phyloP scores from a whole-genome alignment of 1,140 invertebrate species.

The Tetranychus urticae region DNA sequence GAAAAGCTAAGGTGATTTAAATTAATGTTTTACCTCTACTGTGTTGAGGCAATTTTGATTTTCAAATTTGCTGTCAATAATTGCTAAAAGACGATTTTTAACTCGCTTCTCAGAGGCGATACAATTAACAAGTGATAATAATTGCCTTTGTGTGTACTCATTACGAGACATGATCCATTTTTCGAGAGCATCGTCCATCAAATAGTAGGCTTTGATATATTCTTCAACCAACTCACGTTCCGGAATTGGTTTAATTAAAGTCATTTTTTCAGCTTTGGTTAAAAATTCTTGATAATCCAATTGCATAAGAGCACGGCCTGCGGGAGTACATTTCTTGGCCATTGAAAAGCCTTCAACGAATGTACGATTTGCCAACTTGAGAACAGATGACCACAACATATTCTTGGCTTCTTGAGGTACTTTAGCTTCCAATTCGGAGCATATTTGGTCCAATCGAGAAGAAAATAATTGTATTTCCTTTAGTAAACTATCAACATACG shows the following conservation, averaged over 20 bases:
- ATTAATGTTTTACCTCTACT: no score
- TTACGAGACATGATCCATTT: conserved; percentile 63
- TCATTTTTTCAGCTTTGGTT: conserved; percentile 65
- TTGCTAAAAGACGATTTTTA: conserved; percentile 40
- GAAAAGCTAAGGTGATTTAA: no score
- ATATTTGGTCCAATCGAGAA: conserved; percentile 42
- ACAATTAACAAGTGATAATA: conserved; percentile 55
- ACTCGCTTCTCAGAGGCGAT: conserved; percentile 66
- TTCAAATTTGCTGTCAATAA: conserved; percentile 32
- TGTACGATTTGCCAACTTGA: conserved; percentile 52
- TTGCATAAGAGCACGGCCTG: conserved; percentile 87
- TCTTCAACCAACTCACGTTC: conserved; percentile 70
- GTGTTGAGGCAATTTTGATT: no score
- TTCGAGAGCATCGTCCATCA: conserved; percentile 62
- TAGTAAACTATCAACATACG: conserved; percentile 39
- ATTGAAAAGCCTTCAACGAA: conserved; percentile 52
- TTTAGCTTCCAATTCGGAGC: conserved; percentile 27
- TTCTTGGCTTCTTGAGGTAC: conserved; percentile 40
- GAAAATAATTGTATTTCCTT: conserved; percentile 49
- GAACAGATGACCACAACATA: conserved; percentile 61
- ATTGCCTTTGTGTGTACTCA: conserved; percentile 69
- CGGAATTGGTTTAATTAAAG: conserved; percentile 46
- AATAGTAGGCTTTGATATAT: conserved; percentile 89
- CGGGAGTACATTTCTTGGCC: conserved; percentile 81
- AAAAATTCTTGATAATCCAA: conserved; percentile 87